Conservation (phyloP, 2,113 vertebrate genomes). For the Dasyornis broadbenti region DNA sequence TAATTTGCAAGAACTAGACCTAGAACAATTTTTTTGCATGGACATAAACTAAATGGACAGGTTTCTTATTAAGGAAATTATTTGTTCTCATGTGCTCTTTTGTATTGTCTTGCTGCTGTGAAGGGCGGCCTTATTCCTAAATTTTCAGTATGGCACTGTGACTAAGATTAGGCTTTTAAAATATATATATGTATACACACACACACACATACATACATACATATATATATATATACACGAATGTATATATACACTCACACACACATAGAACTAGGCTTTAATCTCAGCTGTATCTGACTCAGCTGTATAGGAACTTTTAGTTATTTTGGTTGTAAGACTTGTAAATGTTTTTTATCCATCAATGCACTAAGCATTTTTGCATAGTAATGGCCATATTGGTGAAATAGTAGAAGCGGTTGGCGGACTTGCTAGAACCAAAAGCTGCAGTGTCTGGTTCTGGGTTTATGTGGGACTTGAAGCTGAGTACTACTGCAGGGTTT, state of each 20-base stretch:
- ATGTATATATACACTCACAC: accelerated
- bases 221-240: accelerated
- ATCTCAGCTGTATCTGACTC: not conserved
- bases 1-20: not conserved
- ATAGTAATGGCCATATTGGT: not conserved
- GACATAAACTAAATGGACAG: not conserved
- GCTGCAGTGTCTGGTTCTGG: accelerated
- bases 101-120: not conserved
- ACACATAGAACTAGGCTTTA: not conserved
- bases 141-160: not conserved
- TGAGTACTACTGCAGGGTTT: not conserved
- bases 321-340: not conserved
- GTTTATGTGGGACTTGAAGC: not conserved
- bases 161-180: not conserved
- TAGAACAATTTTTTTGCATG: not conserved
- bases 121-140: not conserved
- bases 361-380: not conserved
- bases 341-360: not conserved
- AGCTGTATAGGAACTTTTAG: not conserved
- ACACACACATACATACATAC: accelerated
- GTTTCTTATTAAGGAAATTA: not conserved
- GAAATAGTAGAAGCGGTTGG: not conserved
- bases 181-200: accelerated
- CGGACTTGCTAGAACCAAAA: not conserved
- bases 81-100: not conserved